These are phyloP conservation scores for Pipistrellus kuhlii DNA, from an alignment of 2,797 vertebrate genomes.

Conservation along the genomic window DNA sequence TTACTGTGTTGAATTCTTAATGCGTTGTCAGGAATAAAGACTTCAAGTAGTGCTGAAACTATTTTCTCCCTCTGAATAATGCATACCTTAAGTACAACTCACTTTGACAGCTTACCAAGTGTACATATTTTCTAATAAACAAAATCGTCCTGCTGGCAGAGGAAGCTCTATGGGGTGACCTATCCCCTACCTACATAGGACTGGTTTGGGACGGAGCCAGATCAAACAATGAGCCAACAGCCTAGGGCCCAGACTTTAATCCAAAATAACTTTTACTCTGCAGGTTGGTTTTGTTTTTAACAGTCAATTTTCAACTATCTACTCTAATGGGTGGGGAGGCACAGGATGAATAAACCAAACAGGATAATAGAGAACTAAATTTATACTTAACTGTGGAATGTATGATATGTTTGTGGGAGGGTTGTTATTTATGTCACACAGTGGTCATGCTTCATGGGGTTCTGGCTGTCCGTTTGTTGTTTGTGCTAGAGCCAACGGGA, in stretches of 20 bases:
- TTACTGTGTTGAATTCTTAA: conserved; percentile 57
- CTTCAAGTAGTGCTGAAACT: conserved; percentile 65
- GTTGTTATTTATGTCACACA: not conserved
- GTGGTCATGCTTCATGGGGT: not conserved
- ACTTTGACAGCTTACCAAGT: conserved; percentile 65
- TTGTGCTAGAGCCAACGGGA: not conserved
- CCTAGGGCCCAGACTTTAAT: not conserved
- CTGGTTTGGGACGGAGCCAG: conserved; percentile 45
- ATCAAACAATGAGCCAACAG: conserved; percentile 13
- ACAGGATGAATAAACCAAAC: conserved; percentile 23
- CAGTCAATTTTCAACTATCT: conserved; percentile 35
- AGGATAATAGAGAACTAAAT: conserved; percentile 48
- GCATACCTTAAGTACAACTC: conserved; percentile 63
- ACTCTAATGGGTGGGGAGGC: not conserved
- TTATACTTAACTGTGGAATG: conserved; percentile 21
- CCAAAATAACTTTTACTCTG: conserved; percentile 59
- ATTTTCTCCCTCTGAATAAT: conserved; percentile 71
- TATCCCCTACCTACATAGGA: not conserved
- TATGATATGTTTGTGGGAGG: not conserved
- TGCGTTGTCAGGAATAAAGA: conserved; percentile 66
- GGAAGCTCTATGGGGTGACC: not conserved
- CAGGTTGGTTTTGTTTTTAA: conserved; percentile 61
- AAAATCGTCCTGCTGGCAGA: conserved; percentile 25
- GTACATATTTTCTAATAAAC: conserved; percentile 62
- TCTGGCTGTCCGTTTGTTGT: not conserved